phyloP scores from a whole-genome alignment of 2,888 invertebrate species.

The Lasioglossum morio region DNA sequence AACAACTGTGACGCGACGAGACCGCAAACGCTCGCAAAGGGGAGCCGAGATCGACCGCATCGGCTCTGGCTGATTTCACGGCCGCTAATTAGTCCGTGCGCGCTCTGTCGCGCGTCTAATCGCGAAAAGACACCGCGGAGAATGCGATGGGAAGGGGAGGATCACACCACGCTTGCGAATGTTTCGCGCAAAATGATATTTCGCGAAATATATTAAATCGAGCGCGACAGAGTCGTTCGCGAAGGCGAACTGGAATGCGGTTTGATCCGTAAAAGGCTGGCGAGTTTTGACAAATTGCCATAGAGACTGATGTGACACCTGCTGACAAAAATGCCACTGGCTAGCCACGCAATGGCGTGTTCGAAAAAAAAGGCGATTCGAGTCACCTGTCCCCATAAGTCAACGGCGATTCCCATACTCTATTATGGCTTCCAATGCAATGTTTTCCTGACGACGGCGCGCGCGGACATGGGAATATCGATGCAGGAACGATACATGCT shows the following conservation, averaged over 20 bases:
- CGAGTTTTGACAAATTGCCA: constrained; percentile 47
- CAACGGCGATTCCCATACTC: constrained; percentile 74
- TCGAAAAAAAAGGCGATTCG: constrained; percentile 74
- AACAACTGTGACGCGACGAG: constrained; percentile 74
- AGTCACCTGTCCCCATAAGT: constrained; percentile 72
- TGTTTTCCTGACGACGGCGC: constrained; percentile 24
- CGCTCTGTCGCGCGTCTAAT: constrained; percentile 59
- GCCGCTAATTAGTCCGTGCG: constrained; percentile 74
- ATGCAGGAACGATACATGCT: constrained; percentile 21
- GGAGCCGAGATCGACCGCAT: constrained; percentile 68
- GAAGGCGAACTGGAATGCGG: not conserved
- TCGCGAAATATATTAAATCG: not conserved
- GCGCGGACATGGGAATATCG: constrained; percentile 41
- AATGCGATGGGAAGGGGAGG: not conserved
- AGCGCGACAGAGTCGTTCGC: not conserved
- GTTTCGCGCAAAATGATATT: not conserved
- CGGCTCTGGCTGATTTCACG: constrained; percentile 74
- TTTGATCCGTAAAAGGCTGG: not conserved
- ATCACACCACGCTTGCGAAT: not conserved
- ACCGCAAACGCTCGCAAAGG: constrained; percentile 67
- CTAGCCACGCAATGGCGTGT: constrained; percentile 44
- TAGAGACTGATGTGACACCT: constrained; percentile 61
- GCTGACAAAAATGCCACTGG: constrained; percentile 53
- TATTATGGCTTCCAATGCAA: not conserved
- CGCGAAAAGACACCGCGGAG: constrained; percentile 47